phyloP scores from a whole-genome alignment of 1,140 invertebrate genomes.

The Drosophila yakuba region DNA sequence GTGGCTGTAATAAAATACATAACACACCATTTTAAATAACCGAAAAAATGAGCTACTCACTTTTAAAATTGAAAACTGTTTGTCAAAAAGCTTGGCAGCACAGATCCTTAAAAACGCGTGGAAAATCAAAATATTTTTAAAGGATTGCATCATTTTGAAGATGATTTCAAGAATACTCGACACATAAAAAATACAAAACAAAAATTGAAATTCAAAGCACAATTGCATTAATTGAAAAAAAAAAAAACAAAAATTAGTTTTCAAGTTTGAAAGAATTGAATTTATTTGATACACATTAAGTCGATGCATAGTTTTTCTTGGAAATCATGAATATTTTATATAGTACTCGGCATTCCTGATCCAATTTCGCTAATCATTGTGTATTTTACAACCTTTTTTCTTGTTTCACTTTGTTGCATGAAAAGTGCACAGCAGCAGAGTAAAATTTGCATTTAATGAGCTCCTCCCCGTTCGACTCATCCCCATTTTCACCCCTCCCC shows the following conservation, averaged over 20 bases:
- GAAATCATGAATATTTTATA: background rate
- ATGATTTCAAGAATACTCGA: too few relatives aligned
- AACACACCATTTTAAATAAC: slow-evolving; percentile 23
- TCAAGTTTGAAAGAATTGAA: too few relatives aligned
- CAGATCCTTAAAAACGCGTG: too few relatives aligned
- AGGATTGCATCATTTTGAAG: background rate
- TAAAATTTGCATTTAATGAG: slow-evolving; percentile 79
- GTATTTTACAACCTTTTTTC: slow-evolving; percentile 24
- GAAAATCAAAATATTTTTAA: too few relatives aligned
- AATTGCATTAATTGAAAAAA: too few relatives aligned
- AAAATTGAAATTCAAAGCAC: too few relatives aligned
- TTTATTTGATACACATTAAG: too few relatives aligned
- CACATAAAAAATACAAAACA: too few relatives aligned
- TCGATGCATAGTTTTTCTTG: background rate
- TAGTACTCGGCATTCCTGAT: slow-evolving; percentile 37
- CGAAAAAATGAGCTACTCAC: background rate
- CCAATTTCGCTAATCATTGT: slow-evolving; percentile 56
- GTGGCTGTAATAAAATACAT: slow-evolving; percentile 30
- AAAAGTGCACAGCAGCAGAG: slow-evolving; percentile 22
- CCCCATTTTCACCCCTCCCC: slow-evolving; percentile 10
- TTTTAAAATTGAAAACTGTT: background rate
- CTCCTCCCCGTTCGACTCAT: slow-evolving; percentile 21
- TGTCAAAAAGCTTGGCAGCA: background rate
- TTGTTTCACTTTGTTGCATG: slow-evolving; percentile 27
- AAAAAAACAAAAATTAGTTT: too few relatives aligned